Conservation (phyloP, 2,888 invertebrate genomes). For the Brachycybe producta region DNA sequence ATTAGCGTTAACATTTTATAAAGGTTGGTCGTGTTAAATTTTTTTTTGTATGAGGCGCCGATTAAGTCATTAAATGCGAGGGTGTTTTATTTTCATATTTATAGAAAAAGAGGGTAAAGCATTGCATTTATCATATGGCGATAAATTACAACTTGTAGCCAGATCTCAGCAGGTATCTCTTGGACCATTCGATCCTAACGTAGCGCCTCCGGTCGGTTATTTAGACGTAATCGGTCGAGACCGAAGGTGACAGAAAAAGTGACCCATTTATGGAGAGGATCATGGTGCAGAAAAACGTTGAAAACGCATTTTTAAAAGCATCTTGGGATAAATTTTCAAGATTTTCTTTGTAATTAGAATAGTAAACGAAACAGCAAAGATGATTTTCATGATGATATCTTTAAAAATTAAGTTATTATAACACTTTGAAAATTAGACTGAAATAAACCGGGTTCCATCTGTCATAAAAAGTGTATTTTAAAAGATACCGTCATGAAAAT, state of each 20-base stretch:
- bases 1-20: conserved; percentile 78
- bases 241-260: conserved; percentile 44
- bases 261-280: neutral
- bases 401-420: no score
- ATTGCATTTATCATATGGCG: conserved; percentile 82
- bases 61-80: no score
- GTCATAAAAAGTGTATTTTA: no score
- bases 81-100: no score
- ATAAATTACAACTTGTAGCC: conserved; percentile 79
- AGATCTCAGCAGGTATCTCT: conserved; percentile 81
- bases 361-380: no score
- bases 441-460: no score
- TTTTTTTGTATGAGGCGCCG: neutral
- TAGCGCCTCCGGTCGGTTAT: conserved; percentile 69
- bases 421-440: no score
- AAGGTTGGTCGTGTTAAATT: conserved; percentile 51
- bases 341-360: neutral
- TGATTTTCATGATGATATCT: no score
- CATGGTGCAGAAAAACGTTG: no score
- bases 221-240: conserved; percentile 91
- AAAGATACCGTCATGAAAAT: no score
- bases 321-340: neutral
- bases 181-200: conserved; percentile 61
- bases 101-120: conserved; percentile 97
- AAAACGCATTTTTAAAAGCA: neutral